Evolutionary conservation across 2,797 vertebrate species (phyloP).

Genomic region (Microchirus variegatus): DNA sequence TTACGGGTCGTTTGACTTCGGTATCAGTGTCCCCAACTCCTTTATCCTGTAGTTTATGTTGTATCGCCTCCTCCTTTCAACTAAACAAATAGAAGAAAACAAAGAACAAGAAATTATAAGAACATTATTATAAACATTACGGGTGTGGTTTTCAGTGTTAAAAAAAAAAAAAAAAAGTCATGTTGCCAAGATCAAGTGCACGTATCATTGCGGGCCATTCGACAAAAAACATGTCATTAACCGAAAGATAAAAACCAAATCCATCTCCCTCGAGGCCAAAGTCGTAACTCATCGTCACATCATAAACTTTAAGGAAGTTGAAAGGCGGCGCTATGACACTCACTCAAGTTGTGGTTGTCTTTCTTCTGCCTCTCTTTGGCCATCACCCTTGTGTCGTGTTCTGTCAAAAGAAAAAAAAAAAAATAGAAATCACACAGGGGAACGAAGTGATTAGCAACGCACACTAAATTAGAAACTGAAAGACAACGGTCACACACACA

Average conservation of each 20-base stretch:
- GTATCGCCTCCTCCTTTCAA: slow-evolving; percentile 97
- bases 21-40: slow-evolving; percentile 98
- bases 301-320: slow-evolving; percentile 20
- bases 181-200: too few species aligned
- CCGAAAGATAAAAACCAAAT: not conserved
- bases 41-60: slow-evolving; percentile 99
- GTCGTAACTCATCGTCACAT: slow-evolving; percentile 5
- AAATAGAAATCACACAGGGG: too few species aligned
- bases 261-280: not conserved
- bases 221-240: not conserved
- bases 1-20: slow-evolving; percentile 99
- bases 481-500: slow-evolving; percentile 52
- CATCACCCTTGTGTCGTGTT: slow-evolving; percentile 91
- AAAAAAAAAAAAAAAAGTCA: too few species aligned
- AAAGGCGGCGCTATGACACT: slow-evolving; percentile 65
- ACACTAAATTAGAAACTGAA: slow-evolving; percentile 54
- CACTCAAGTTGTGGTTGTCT: slow-evolving; percentile 98
- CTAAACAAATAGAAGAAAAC: slow-evolving; percentile 69
- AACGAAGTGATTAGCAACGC: slow-evolving; percentile 65
- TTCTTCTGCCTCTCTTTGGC: slow-evolving; percentile 98
- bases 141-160: too few species aligned
- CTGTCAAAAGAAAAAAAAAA: slow-evolving; percentile 73
- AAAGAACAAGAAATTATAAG: slow-evolving; percentile 15
- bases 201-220: not conserved
- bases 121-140: not conserved